Conservation (phyloP, 2,888 invertebrate species). For the Ecliptopera silaceata region DNA sequence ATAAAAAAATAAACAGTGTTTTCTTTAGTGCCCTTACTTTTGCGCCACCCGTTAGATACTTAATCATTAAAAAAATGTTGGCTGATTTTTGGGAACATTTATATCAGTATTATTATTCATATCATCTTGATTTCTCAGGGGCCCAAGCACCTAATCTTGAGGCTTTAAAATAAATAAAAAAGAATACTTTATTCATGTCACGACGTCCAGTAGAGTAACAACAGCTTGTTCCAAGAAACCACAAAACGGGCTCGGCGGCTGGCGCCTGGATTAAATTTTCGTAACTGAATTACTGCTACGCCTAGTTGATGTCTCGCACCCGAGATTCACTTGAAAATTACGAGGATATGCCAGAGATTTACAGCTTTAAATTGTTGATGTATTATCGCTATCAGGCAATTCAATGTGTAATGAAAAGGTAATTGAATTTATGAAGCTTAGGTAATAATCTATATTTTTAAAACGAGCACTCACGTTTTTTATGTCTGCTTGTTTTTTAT, state of each 20-base stretch:
- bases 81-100: too few species aligned
- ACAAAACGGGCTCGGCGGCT: constrained; percentile 45
- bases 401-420: constrained; percentile 5
- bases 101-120: too few species aligned
- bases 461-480: too few species aligned
- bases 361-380: constrained; percentile 13
- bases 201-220: constrained; percentile 4
- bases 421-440: constrained; percentile 1
- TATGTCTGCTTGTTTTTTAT: too few species aligned
- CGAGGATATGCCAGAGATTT: constrained; percentile 26
- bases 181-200: background rate
- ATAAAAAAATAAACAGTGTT: too few species aligned
- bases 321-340: constrained; percentile 27
- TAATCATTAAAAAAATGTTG: too few species aligned
- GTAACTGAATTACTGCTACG: constrained; percentile 63
- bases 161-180: too few species aligned
- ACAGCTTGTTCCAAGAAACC: constrained; percentile 40
- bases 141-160: too few species aligned
- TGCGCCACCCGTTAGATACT: too few species aligned
- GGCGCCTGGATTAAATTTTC: constrained; percentile 63
- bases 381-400: constrained; percentile 15
- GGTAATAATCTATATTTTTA: background rate
- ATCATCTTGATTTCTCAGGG: too few species aligned
- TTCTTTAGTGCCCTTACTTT: too few species aligned
- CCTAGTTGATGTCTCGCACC: constrained; percentile 45